Conservation (phyloP, 2,797 vertebrate species). For the Acanthiza pusilla region DNA sequence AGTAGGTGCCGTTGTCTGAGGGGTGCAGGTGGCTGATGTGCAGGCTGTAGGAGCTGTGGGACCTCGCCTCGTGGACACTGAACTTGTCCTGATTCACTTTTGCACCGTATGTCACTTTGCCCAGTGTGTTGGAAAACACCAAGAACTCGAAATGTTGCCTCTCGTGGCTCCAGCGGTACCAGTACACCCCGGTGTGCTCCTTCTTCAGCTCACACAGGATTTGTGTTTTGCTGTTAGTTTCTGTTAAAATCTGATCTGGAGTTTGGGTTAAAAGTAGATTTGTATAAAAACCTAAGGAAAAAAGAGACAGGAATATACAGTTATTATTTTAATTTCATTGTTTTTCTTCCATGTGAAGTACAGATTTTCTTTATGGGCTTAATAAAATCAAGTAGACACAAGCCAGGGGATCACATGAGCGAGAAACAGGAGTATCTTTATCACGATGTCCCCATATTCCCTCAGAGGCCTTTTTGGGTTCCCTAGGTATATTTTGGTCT, state of each 20-base stretch:
- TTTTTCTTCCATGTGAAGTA: neutral
- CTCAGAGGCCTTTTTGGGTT: neutral
- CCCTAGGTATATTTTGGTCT: neutral
- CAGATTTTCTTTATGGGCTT: neutral
- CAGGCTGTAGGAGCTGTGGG: neutral
- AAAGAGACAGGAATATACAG: neutral
- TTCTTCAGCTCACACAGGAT: neutral
- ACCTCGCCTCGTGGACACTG: accelerated
- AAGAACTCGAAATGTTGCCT: constrained; percentile 12
- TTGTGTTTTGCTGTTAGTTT: neutral
- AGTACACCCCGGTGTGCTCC: neutral
- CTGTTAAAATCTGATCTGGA: neutral
- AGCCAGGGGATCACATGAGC: accelerated
- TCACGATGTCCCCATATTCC: neutral
- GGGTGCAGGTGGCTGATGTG: neutral
- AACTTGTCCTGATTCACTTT: neutral
- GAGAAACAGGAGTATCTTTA: neutral
- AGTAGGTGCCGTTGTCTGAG: constrained; percentile 17
- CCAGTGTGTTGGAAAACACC: neutral
- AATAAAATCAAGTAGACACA: neutral
- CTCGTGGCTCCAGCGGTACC: constrained; percentile 49
- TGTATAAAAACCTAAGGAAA: neutral
- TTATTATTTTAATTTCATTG: neutral
- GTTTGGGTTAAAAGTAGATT: neutral
- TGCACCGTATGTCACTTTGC: neutral